Base-by-base conservation (phyloP, 2,113 vertebrate genomes). In the Synodontis membranacea region DNA sequence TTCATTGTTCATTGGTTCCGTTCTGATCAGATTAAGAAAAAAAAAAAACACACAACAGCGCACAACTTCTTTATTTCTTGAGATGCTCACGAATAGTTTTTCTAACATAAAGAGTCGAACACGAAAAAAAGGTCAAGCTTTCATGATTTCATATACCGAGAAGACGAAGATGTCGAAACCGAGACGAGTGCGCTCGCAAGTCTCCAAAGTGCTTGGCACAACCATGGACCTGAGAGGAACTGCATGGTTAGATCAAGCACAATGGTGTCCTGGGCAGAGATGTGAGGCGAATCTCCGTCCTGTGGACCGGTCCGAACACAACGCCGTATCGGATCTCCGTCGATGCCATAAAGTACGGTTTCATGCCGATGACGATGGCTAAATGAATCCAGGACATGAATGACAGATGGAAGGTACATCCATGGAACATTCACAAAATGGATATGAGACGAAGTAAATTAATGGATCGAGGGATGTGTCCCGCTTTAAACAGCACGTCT, bases 201-300 rank as follows among this genome's bases (percentile, higher is more conserved):
- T 81, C 94, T 94, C 93, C 95, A 95, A 94, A 93, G 95, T 95
- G 94, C 95, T 95, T 96, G 95, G 95, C 91, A 94, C 89, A 95
- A 96, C 95, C 95, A 96, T 96, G 95, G 92, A 95, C 93, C 91
- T 89, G 91, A 89, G 90, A 92, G 25, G 17, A 91, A 94, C 94
- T 95, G 94, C 95, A 96, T 96, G 95, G 95, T 96, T 96, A 96
- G 95, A 96, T 96, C 95, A 96, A 96, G 95, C 95, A 96, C 95
- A 96, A 96, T 95, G 95, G 94, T 11, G 94, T 93, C 94, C 89
- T 91, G 92, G 92, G 94, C 94, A 88, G 89, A 79, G 64, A 75
- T 85, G 34, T 52, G 60, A 31, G 46, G 39, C 62, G n/a, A 68
- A 25, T 83, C 56, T 68, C 84, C 60, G 25, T 1, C 46, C 80